Conservation (phyloP, 2,888 invertebrate genomes). For the Chymomyza fuscimana region DNA sequence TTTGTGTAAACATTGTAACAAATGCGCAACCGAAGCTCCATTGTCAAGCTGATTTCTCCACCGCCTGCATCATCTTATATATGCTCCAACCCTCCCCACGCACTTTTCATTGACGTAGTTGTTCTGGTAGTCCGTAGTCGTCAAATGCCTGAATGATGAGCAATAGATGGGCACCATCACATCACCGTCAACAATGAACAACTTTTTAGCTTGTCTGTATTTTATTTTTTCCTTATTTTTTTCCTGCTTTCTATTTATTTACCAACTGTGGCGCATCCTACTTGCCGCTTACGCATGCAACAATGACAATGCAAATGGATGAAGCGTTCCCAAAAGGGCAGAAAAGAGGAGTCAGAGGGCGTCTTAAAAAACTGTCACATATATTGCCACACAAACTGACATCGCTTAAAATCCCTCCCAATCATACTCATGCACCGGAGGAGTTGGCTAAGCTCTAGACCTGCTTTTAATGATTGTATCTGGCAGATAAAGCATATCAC, state of each 20-base stretch:
- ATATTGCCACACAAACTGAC: constrained; percentile 32
- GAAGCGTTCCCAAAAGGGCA: background rate
- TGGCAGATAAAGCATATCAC: constrained; percentile 43
- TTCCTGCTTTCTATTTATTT: constrained; percentile 19
- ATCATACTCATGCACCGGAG: constrained; percentile 5
- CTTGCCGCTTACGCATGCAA: constrained; percentile 54
- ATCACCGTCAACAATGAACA: constrained; percentile 69
- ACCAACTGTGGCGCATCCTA: background rate
- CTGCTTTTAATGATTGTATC: constrained; percentile 38
- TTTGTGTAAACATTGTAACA: constrained; percentile 78
- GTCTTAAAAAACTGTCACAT: constrained; percentile 47
- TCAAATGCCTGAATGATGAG: constrained; percentile 70
- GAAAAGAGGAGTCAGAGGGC: constrained; percentile 12
- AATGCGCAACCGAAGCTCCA: constrained; percentile 67
- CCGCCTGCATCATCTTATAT: background rate
- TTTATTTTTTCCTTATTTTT: constrained; percentile 17
- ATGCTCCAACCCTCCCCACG: background rate
- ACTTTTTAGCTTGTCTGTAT: constrained; percentile 52
- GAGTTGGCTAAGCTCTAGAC: constrained; percentile 14
- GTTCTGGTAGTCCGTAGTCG: constrained; percentile 21
- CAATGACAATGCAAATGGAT: constrained; percentile 66
- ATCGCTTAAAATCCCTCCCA: constrained; percentile 6
- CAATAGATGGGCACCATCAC: constrained; percentile 57
- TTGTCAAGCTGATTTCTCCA: constrained; percentile 48
- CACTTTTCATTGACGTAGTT: constrained; percentile 37